Percentiles rank a stretch among this genome's conserved stretches.
phyloP scores from a whole-genome alignment of 2,888 invertebrate species.

The Cistogaster globosa region DNA sequence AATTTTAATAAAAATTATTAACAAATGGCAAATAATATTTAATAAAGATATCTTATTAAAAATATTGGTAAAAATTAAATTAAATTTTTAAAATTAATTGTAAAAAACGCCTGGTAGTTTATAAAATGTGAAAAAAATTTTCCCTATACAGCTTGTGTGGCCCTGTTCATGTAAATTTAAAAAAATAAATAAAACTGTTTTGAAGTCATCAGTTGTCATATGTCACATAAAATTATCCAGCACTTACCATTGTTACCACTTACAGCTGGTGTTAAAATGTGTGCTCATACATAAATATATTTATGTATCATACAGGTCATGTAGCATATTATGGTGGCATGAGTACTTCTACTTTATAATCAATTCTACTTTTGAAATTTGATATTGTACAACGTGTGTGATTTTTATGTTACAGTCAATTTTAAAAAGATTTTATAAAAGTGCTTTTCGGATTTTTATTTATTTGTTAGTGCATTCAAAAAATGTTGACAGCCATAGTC shows the following conservation, averaged over 20 bases:
- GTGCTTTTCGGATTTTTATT: too few relatives aligned
- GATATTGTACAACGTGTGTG: neutral
- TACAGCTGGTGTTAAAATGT: conserved; percentile 51
- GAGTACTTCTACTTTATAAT: neutral
- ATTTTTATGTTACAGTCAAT: too few relatives aligned
- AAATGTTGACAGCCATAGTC: conserved; percentile 1
- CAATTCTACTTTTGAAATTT: neutral
- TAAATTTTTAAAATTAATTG: neutral
- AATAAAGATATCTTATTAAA: neutral
- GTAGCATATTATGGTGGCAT: conserved; percentile 14
- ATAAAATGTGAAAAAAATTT: neutral
- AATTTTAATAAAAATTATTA: conserved; percentile 14
- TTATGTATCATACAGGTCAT: conserved; percentile 19
- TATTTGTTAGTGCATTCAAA: neutral
- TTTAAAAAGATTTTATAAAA: too few relatives aligned
- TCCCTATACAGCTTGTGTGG: neutral
- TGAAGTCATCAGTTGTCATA: conserved; percentile 51
- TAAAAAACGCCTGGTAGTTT: neutral
- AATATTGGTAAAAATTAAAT: neutral
- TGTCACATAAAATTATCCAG: conserved; percentile 59
- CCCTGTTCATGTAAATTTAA: neutral
- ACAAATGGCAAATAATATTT: neutral
- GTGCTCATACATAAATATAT: neutral
- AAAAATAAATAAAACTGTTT: conserved; percentile 5
- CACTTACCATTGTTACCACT: conserved; percentile 44